Evolutionary conservation across 2,113 vertebrate genomes (phyloP), one percentile per base, ranked within the genome.

Genomic region (Sterrhoptilus dennistouni): DNA sequence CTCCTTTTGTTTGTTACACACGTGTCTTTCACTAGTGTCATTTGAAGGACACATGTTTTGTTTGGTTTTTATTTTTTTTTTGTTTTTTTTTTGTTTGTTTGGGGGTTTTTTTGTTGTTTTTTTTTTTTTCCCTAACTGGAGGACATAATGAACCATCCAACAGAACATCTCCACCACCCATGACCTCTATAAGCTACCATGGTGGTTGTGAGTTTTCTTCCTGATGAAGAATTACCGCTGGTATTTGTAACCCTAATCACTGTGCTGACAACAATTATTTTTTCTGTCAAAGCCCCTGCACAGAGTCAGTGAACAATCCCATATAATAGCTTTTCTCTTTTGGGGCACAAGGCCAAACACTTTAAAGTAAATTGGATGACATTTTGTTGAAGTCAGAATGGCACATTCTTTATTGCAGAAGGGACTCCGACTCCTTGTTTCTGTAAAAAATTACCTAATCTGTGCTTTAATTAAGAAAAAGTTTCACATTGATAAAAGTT

Each of bases 1-100:
- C n/a, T 86, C 28, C 7, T 92, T 92, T 85, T 80, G 29, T 91
- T 93, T 87, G 22, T 69, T 88, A 49, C 9, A 90, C 92, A 92
- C 4, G 4, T 45, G 15, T 11, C 45, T 96, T 96, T 88, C 91
- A 38, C 29, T 83, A 15, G 16, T 45, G 50, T 92, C 31, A 22
- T 61, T 83, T 87, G 70, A 93, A 72, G 63, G 90, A 52, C 82
- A 57, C 9, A 7, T 40, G 22, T 38, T 38, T 38, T 38, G 38
- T 38, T 38, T 38, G 4, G 19, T 45, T 45, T 45, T 21, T 21
- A 11, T 11, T 16, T 42, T 44, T 44, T 42, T 15, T 42, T 42
- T 16, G 1, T 3, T 42, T 40, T 44, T 29, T 47, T 47, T 6
- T n/a, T 38, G 36, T 38, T 38, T 38, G 38, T 38, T 38, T 38